Base-by-base conservation (phyloP, 2,113 vertebrate species). In the Eulemur macaco region DNA sequence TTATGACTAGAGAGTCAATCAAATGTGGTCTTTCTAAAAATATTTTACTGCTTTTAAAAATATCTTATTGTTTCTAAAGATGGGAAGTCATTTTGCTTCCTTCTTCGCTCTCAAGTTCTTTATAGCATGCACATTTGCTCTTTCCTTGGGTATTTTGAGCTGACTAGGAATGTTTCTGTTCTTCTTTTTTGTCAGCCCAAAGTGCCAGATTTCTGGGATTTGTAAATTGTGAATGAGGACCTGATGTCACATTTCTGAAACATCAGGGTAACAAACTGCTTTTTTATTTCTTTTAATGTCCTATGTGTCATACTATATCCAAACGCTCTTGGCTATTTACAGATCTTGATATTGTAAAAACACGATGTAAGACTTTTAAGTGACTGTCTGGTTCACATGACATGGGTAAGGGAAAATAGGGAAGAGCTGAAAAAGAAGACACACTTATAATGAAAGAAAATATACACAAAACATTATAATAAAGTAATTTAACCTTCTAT, bases 221-320 rank as follows among this genome's bases (percentile, higher is more conserved):
- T 85, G 9, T 52, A 69, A 87, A 80, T 52, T 88, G 37, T 86
- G 66, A 96, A 85, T 76, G 34, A 91, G 39, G 69, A 88, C 11
- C 56, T 80, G 18, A 91, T 71, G 66, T 86, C 78, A 91, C 47
- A 82, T 96, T 82, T 95, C 77, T 93, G 66, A 95, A 95, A 76
- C 25, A 76, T 45, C 23, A 85, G 15, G 9, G 5, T 84, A 52
- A 60, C 12, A 50, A 45, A 73, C 21, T 89, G 11, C 1, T 45
- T 83, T 86, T 47, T 82, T 82, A 47, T 71, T 9, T 23, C 47
- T 73, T 89, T 82, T 96, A 91, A 86, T 81, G 23, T 77, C 34
- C 45, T 58, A 37, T 50, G 14, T 84, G 25, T 90, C 37, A 71
- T 82, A 64, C 73, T 74, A 76, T 82, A 82, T 50, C 4, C 56